A percentile compares a stretch with the other conserved stretches of the same genome.
phyloP scores from a whole-genome alignment of 2,888 invertebrate species.

The Odontocerum albicorne region DNA sequence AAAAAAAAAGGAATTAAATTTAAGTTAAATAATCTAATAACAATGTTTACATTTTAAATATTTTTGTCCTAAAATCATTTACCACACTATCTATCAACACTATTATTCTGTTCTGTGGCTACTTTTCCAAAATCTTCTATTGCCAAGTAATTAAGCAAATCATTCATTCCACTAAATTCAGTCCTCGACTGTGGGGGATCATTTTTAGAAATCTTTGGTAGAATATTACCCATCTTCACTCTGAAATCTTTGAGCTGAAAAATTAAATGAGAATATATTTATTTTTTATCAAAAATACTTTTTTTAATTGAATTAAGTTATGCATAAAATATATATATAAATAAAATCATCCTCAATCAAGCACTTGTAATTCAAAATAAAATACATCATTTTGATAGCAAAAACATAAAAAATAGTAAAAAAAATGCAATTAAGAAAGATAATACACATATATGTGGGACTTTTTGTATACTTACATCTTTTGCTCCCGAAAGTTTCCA shows the following conservation, averaged over 20 bases:
- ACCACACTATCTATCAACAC: slow-evolving; percentile 8
- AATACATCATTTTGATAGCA: no score
- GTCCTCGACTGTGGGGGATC: slow-evolving; percentile 79
- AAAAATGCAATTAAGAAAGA: background rate
- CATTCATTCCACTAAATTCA: slow-evolving; percentile 83
- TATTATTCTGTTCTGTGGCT: slow-evolving; percentile 5
- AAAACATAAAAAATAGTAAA: no score
- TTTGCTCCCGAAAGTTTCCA: slow-evolving; percentile 89
- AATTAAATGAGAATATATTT: no score
- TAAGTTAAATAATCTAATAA: no score
- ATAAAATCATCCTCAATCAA: no score
- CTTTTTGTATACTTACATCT: slow-evolving; percentile 68
- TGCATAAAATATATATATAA: no score
- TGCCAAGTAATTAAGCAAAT: slow-evolving; percentile 78
- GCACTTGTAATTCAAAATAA: no score
- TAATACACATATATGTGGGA: background rate
- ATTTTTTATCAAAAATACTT: no score
- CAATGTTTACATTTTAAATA: no score
- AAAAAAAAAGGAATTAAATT: no score
- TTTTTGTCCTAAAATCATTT: background rate
- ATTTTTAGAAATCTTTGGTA: slow-evolving; percentile 78
- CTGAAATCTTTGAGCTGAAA: slow-evolving; percentile 81
- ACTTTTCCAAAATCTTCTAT: slow-evolving; percentile 53
- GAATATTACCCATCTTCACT: slow-evolving; percentile 71
- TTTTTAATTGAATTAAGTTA: no score